phyloP scores from a whole-genome alignment of 2,797 vertebrate species.

The Eulemur albifrons region DNA sequence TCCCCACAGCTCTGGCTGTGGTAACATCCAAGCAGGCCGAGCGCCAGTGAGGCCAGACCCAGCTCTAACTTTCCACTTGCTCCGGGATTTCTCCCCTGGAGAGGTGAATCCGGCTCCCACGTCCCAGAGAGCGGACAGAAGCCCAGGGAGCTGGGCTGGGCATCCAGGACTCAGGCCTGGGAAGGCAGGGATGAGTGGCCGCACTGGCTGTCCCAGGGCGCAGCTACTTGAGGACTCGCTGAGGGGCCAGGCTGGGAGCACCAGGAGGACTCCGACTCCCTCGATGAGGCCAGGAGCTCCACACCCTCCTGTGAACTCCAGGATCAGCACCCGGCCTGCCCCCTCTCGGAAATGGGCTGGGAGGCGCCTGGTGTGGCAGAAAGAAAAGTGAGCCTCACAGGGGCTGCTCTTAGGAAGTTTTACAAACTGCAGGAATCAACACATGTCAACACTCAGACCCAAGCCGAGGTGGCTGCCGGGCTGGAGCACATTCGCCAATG shows the following conservation, averaged over 20 bases:
- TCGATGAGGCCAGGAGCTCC: background rate
- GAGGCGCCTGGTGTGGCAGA: background rate
- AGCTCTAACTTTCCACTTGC: background rate
- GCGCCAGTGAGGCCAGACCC: accelerated
- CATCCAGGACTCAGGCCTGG: background rate
- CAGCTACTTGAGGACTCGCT: background rate
- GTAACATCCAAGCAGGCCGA: background rate
- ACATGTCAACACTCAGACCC: background rate
- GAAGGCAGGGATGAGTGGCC: background rate
- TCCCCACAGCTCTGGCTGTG: accelerated
- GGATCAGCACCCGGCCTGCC: background rate
- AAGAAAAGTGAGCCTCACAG: background rate
- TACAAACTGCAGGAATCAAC: background rate
- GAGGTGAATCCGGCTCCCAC: background rate
- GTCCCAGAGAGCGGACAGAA: background rate
- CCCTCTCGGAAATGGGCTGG: background rate
- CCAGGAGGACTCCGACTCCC: accelerated
- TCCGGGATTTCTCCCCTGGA: background rate
- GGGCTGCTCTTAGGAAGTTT: background rate
- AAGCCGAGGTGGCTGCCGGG: background rate
- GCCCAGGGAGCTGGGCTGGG: background rate
- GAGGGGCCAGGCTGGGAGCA: background rate
- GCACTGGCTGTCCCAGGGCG: background rate
- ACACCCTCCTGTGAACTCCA: no score
- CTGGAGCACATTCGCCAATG: background rate